Percentiles rank a stretch among this genome's conserved stretches.
phyloP scores from a whole-genome alignment of 2,797 vertebrate species.

The Lagocephalus sceleratus region DNA sequence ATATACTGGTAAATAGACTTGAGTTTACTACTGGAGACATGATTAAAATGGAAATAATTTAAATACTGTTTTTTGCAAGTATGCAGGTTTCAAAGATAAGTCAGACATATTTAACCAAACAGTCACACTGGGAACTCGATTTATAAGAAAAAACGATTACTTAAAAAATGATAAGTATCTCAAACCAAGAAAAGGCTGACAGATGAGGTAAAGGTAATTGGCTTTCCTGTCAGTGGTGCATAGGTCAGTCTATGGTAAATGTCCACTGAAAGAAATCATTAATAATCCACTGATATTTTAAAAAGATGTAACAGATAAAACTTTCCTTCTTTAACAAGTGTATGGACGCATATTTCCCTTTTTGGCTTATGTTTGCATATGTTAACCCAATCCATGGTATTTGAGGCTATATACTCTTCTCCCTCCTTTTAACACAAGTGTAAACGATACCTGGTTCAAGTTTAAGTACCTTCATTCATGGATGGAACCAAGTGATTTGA shows the following conservation, averaged over 20 bases:
- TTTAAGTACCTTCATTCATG: too few relatives aligned
- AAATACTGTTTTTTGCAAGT: slow-evolving; percentile 29
- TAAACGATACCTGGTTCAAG: too few relatives aligned
- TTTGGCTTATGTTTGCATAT: too few relatives aligned
- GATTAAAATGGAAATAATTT: slow-evolving; percentile 23
- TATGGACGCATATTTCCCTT: too few relatives aligned
- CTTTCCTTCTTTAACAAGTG: too few relatives aligned
- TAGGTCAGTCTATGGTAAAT: background rate
- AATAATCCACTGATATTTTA: too few relatives aligned
- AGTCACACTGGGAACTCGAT: slow-evolving; percentile 2
- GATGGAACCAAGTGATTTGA: slow-evolving; percentile 7
- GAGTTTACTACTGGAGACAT: slow-evolving; percentile 10
- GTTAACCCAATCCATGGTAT: too few relatives aligned
- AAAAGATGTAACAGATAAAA: too few relatives aligned
- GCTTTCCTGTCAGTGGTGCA: background rate
- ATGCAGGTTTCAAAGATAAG: slow-evolving; percentile 37
- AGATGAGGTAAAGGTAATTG: too few relatives aligned
- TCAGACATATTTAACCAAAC: slow-evolving; percentile 8
- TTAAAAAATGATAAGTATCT: background rate
- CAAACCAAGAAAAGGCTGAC: background rate
- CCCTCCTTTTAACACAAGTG: too few relatives aligned
- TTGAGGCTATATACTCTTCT: too few relatives aligned
- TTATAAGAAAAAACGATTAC: background rate
- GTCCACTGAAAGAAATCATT: too few relatives aligned
- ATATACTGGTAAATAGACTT: slow-evolving; percentile 13